A percentile compares a stretch with the other conserved stretches of the same genome.
Evolutionary conservation across 2,113 vertebrate genomes (phyloP).

Genomic region (Amphiprion percula): DNA sequence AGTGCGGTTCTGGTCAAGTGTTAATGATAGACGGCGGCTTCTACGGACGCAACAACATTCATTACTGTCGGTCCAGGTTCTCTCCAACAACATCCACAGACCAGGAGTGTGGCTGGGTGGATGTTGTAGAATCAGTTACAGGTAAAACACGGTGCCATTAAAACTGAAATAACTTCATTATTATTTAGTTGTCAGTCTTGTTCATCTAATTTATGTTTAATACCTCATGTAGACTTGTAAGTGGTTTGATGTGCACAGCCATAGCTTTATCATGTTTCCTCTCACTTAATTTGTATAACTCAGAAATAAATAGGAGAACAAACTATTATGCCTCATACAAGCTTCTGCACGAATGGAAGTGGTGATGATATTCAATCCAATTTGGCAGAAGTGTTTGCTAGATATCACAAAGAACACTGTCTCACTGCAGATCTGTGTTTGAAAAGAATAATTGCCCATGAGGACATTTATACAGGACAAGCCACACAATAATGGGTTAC

Average conservation of each 20-base stretch:
- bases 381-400: conserved; percentile 10
- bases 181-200: neutral
- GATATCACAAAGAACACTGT: conserved; percentile 35
- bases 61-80: conserved; percentile 83
- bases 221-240: neutral
- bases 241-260: conserved; percentile 2
- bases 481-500: conserved; percentile 4
- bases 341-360: conserved; percentile 20
- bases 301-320: conserved; percentile 19
- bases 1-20: conserved; percentile 88
- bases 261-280: neutral
- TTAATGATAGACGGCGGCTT: conserved; percentile 87
- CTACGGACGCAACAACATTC: conserved; percentile 85
- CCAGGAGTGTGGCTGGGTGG: conserved; percentile 86
- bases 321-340: conserved; percentile 15
- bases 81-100: conserved; percentile 46
- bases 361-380: conserved; percentile 39
- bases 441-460: neutral
- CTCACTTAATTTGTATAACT: neutral
- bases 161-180: neutral
- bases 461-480: neutral
- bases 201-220: neutral
- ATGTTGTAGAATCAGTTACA: conserved; percentile 83
- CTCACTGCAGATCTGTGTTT: neutral
- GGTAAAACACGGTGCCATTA: conserved; percentile 79